Base-by-base conservation (phyloP, 2,888 invertebrate genomes). In the Drosophila pseudotalamancana region DNA sequence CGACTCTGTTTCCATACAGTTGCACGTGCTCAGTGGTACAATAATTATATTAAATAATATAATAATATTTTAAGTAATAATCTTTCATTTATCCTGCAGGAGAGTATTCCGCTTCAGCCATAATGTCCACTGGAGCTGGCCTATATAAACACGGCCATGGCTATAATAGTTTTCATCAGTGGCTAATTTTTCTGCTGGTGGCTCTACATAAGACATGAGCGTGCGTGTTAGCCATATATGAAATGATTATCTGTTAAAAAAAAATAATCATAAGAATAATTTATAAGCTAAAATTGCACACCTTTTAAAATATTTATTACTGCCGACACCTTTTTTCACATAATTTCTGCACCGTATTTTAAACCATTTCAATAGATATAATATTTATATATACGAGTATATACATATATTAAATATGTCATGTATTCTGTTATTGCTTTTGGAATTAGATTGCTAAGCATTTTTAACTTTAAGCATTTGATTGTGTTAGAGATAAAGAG, bases 21-120 rank as follows among this genome's bases (percentile, higher is more conserved):
- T 97, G 84, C 97, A 97, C 92, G 97, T 97, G 73, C 94, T 97
- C 77, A 97, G 97, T 92, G 97, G 97, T 97, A 92, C 9, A 6
- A 0, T 0, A n/a, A 8, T n/a, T n/a, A n/a, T n/a, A n/a, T n/a
- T n/a, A n/a, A n/a, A n/a, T n/a, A n/a, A n/a, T n/a, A n/a, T n/a
- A n/a, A n/a, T n/a, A n/a, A n/a, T n/a, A n/a, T n/a, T n/a, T n/a
- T n/a, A n/a, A n/a, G n/a, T n/a, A n/a, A n/a, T n/a, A n/a, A n/a
- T n/a, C n/a, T n/a, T n/a, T 1, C n/a, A 8, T 8, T 19, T 40
- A 2, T 0, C 4, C 14, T 11, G 6, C 45, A 91, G 91, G 91
- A 14, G 91, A 91, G 60, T 91, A 91, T 61, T 91, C 91, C 14
- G 91, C 91, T 45, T 91, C 91, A 29, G 91, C 91, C 51, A 91